Percentiles rank a stretch among this genome's conserved stretches.
These are phyloP conservation scores for Saccostrea cuccullata DNA, from an alignment of 1,140 invertebrate genomes.

Conservation along the genomic window DNA sequence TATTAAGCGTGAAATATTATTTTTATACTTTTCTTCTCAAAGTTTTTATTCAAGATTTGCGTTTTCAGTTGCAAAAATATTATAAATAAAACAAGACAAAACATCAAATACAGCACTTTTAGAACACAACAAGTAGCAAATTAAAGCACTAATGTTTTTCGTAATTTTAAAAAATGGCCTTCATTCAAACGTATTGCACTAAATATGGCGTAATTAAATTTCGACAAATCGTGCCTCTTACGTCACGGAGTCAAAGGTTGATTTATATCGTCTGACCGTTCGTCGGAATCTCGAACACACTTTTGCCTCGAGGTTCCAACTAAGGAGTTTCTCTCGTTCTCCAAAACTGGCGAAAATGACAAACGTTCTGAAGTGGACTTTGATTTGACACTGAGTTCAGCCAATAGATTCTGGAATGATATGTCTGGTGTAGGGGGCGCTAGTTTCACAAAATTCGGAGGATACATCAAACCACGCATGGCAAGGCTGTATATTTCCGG, in stretches of 20 bases:
- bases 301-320: not conserved
- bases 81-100: not conserved
- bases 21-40: too few species aligned
- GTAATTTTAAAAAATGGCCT: not conserved
- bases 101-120: constrained; percentile 1
- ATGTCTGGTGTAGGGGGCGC: constrained; percentile 75
- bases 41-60: too few species aligned
- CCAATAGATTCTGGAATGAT: constrained; percentile 91
- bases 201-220: not conserved
- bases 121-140: not conserved
- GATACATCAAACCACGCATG: constrained; percentile 62
- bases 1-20: too few species aligned
- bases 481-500: constrained; percentile 48
- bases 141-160: not conserved
- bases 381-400: constrained; percentile 80
- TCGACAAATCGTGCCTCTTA: not conserved
- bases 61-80: too few species aligned
- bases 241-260: constrained; percentile 7
- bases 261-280: not conserved
- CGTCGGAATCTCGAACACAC: not conserved
- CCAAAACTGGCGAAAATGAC: constrained; percentile 8
- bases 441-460: constrained; percentile 62
- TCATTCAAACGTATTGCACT: not conserved
- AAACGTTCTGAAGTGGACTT: not conserved
- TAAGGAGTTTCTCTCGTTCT: constrained; percentile 3